Percentiles rank a stretch among this genome's conserved stretches.
phyloP scores from a whole-genome alignment of 2,888 invertebrate genomes.

The Gastracanthus pulcherrimus region DNA sequence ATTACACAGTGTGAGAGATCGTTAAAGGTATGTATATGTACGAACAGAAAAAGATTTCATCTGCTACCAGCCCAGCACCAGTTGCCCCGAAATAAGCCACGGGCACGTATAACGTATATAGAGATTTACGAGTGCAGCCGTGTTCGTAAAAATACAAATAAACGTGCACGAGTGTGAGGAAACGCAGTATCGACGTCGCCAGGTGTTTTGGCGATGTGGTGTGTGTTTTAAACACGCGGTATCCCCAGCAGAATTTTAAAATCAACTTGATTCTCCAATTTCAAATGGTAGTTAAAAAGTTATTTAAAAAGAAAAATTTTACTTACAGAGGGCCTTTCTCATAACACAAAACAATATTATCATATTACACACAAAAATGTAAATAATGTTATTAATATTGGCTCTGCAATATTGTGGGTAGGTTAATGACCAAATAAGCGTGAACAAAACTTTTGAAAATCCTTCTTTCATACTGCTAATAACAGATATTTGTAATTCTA shows the following conservation, averaged over 20 bases:
- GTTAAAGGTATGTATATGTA: neutral
- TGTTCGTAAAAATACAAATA: constrained; percentile 53
- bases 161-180: constrained; percentile 27
- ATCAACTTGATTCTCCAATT: too few relatives aligned
- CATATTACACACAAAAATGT: too few relatives aligned
- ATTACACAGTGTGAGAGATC: constrained; percentile 32
- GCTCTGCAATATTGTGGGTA: too few relatives aligned
- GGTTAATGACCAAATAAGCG: too few relatives aligned
- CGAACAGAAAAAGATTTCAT: constrained; percentile 16
- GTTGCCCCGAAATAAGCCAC: constrained; percentile 44
- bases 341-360: too few relatives aligned
- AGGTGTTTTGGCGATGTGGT: constrained; percentile 42
- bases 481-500: too few relatives aligned
- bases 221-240: neutral
- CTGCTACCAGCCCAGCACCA: constrained; percentile 40
- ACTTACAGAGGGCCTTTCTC: too few relatives aligned
- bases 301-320: neutral
- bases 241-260: constrained; percentile 36
- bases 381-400: too few relatives aligned
- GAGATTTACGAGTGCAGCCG: constrained; percentile 41
- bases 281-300: too few relatives aligned
- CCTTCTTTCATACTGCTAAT: too few relatives aligned
- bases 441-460: too few relatives aligned
- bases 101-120: constrained; percentile 15
- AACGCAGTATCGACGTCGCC: constrained; percentile 29